These are phyloP conservation scores for Mythimna loreyi DNA, from an alignment of 2,888 invertebrate species.

Conservation along the genomic window DNA sequence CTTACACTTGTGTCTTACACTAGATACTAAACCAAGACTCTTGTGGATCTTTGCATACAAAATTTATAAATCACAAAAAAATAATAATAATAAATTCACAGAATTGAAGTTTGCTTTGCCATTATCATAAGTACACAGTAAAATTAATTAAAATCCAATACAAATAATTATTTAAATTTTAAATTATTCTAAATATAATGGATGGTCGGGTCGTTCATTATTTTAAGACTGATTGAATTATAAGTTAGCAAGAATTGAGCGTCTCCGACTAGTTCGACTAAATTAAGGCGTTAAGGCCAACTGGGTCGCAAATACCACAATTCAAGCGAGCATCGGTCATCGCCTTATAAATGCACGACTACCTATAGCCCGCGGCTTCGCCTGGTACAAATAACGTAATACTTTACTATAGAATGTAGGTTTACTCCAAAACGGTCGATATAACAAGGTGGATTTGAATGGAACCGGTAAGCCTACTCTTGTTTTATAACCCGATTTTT, in stretches of 20 bases:
- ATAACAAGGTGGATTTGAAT: constrained; percentile 29
- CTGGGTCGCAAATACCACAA: constrained; percentile 14
- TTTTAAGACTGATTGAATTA: constrained; percentile 31
- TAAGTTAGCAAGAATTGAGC: constrained; percentile 13
- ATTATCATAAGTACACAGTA: constrained; percentile 15
- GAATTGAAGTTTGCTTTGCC: constrained; percentile 13
- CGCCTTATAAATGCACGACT: constrained; percentile 28
- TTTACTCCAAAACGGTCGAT: constrained; percentile 39
- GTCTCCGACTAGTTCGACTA: constrained; percentile 19
- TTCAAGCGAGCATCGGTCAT: constrained; percentile 39
- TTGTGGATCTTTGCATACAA: too few relatives aligned
- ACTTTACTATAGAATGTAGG: constrained; percentile 35
- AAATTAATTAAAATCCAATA: constrained; percentile 30
- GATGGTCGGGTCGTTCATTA: not conserved
- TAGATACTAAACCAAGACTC: too few relatives aligned
- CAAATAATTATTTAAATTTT: constrained; percentile 8
- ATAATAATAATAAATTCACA: too few relatives aligned
- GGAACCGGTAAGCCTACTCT: constrained; percentile 42
- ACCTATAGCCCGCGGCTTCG: constrained; percentile 18
- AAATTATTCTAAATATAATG: too few relatives aligned
- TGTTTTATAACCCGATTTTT: constrained; percentile 31
- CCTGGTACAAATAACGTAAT: constrained; percentile 40
- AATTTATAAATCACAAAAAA: too few relatives aligned
- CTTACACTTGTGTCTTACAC: too few relatives aligned
- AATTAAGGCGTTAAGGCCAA: constrained; percentile 45